Evolutionary conservation across 2,113 vertebrate genomes (phyloP), one percentile per base, ranked within the genome.

Genomic region (Trinectes maculatus): DNA sequence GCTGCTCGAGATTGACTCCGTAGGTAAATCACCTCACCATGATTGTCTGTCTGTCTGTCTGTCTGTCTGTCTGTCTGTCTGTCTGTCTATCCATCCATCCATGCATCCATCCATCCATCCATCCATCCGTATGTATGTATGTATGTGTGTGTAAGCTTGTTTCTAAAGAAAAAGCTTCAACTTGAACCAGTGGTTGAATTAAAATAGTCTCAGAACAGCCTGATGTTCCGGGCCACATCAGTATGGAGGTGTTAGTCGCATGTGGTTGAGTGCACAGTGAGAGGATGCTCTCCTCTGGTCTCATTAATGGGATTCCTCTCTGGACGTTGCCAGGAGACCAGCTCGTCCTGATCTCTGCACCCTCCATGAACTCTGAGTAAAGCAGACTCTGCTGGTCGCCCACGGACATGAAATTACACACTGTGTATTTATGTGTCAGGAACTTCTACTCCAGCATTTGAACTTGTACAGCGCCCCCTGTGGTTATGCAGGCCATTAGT

Each of bases 1-100:
- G 91, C 94, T 98, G 89, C 94, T 98, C 89, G 95, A 97, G 90
- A 94, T 96, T 92, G 93, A 98, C 92, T 95, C 95, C 94, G 93
- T 96, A 96, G 96, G 96, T 98, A 98, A 98, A 95, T 93, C 92
- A 74, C 90, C 89, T 87, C 76, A 52, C 85, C 88, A 81, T 83
- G 80, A 90, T 61, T 82, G 89, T 65, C n/a, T n/a, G n/a, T n/a
- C n/a, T n/a, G n/a, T n/a, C n/a, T n/a, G n/a, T n/a, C n/a, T n/a
- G n/a, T n/a, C n/a, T n/a, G n/a, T n/a, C n/a, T n/a, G n/a, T n/a
- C n/a, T n/a, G n/a, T n/a, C n/a, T n/a, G n/a, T n/a, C n/a, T n/a
- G n/a, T n/a, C n/a, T n/a, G n/a, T n/a, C n/a, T n/a, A n/a, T n/a
- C n/a, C n/a, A n/a, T n/a, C n/a, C n/a, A n/a, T n/a, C n/a, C n/a